Percentiles rank a stretch among this genome's conserved stretches.
These are phyloP conservation scores for Amphipoea lucens DNA, from an alignment of 2,888 invertebrate genomes.

Conservation along the genomic window DNA sequence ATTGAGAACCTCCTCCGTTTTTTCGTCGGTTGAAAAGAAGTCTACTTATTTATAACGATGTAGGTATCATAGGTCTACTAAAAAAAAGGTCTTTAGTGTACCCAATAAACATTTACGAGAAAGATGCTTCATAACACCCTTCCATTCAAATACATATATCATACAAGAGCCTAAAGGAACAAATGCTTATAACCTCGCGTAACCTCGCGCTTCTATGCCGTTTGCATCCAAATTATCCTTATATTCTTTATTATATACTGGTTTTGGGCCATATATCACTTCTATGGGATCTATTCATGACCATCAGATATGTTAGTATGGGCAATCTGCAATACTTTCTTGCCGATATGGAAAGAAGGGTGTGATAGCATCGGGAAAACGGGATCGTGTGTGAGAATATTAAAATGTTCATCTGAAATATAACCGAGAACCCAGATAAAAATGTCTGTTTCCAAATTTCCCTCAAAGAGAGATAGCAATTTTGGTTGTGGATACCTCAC, in stretches of 20 bases:
- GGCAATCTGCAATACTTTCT: constrained; percentile 17
- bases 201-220: constrained; percentile 31
- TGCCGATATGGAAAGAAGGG: constrained; percentile 33
- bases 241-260: constrained; percentile 46
- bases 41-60: neutral
- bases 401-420: constrained; percentile 9
- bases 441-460: neutral
- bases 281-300: constrained; percentile 42
- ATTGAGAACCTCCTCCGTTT: too few species aligned
- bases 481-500: neutral
- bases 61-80: neutral
- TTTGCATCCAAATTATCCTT: constrained; percentile 54
- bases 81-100: neutral
- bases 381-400: constrained; percentile 35
- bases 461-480: neutral
- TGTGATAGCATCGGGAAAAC: constrained; percentile 9
- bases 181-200: constrained; percentile 28
- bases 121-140: constrained; percentile 27
- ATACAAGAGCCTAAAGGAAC: constrained; percentile 9
- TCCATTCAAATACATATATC: constrained; percentile 28
- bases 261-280: constrained; percentile 41
- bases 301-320: constrained; percentile 24
- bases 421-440: neutral
- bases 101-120: constrained; percentile 29
- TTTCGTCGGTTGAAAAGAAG: too few species aligned